Base-by-base conservation (phyloP, 2,888 invertebrate genomes). In the Cerceris ruficornis region DNA sequence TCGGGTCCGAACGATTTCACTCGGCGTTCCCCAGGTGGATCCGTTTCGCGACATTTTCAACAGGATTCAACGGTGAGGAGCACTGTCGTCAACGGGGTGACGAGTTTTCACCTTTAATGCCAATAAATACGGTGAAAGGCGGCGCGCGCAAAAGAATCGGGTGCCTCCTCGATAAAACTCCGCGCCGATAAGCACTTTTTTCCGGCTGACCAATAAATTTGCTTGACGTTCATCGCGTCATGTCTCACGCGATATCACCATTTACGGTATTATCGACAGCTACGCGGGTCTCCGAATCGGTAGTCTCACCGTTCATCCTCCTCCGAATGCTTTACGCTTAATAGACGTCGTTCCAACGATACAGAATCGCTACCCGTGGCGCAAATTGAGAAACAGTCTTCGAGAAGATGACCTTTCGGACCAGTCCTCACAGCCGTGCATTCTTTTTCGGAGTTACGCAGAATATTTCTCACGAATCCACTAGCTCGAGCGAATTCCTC, bases 41-140 rank as follows among this genome's bases (percentile, higher is more conserved):
- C 64, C 77, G 49, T 72, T 65, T 49, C 60, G 73, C 74, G 78
- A 64, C 67, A 69, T 72, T 73, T 73, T 49, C 57, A 74, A 67
- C 77, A 69, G 67, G 77, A 77, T 82, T 79, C 76, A 28, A 28
- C 28, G 28, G 28, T 28, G 17, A 28, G 50, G 46, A 43, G 60
- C 43, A 28, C 66, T 81, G 77, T 80, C 79, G 72, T 78, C 82
- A 65, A 70, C 71, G 70, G 80, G 71, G 80, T 80, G 84, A 84
- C 77, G 82, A 84, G 84, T 82, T 84, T 84, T 82, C 84, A 84
- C 80, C 80, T 84, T 84, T 77, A 75, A 80, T 78, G 72, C 77
- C 77, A 54, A 84, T 84, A 84, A 84, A 84, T 78, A 85, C 74
- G 75, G 84, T 82, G 82, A 85, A 85, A 84, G 84, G 85, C 69